phyloP scores from a whole-genome alignment of 2,888 invertebrate species.

The Lumbricus terrestris region DNA sequence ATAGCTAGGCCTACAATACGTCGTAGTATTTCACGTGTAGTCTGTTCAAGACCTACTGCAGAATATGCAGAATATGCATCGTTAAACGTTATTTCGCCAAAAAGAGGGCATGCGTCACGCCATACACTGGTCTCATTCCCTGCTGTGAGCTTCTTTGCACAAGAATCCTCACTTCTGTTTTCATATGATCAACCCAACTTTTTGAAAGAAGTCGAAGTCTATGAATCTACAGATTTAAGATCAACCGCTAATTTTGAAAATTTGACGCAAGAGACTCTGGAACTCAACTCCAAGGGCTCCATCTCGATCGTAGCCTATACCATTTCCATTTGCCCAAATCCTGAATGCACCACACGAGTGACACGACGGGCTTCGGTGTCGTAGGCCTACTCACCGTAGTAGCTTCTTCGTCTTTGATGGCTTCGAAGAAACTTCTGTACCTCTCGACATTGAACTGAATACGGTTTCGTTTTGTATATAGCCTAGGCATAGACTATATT shows the following conservation, averaged over 20 bases:
- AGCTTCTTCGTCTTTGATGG: no score
- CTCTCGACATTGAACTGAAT: no score
- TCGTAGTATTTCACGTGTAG: background rate
- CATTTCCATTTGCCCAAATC: background rate
- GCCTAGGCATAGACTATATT: no score
- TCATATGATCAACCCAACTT: background rate
- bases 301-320: background rate
- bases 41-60: background rate
- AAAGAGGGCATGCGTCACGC: background rate
- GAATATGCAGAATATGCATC: no score
- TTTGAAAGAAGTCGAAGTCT: background rate
- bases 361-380: no score
- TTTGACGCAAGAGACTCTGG: background rate
- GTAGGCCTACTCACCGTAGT: no score
- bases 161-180: background rate
- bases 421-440: background rate
- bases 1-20: background rate
- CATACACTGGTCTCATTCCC: background rate
- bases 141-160: background rate
- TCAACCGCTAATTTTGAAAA: background rate
- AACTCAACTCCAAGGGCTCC: background rate
- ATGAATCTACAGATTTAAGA: background rate
- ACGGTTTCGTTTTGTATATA: no score
- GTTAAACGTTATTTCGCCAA: background rate
- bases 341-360: no score